Evolutionary conservation across 1,140 invertebrate genomes (phyloP).

Genomic region (Bombus pascuorum): DNA sequence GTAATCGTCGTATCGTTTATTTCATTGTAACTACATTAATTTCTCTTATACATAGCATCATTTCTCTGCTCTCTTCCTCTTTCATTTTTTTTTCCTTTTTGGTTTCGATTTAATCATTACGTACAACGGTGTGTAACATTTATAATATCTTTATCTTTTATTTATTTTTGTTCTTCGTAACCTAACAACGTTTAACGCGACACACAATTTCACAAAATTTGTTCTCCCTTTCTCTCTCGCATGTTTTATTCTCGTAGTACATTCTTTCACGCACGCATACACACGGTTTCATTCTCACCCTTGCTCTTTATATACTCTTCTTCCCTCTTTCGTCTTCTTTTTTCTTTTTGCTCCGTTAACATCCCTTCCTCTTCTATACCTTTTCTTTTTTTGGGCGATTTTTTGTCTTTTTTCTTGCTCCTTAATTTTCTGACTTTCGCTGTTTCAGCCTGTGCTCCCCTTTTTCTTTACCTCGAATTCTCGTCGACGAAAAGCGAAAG

Average conservation of each 20-base stretch:
- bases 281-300: not conserved
- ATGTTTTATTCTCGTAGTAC: not conserved
- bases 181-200: conserved; percentile 80
- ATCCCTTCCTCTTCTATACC: not conserved
- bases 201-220: conserved; percentile 67
- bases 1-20: conserved; percentile 65
- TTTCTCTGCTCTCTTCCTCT: conserved; percentile 32
- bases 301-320: not conserved
- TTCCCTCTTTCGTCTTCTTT: not conserved
- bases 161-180: conserved; percentile 62
- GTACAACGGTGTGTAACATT: conserved; percentile 80
- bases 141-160: conserved; percentile 76
- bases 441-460: not conserved
- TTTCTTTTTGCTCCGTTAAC: not conserved
- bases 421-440: not conserved
- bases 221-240: conserved; percentile 12
- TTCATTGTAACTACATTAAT: conserved; percentile 72
- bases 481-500: conserved; percentile 38
- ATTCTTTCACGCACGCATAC: not conserved
- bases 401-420: too few relatives aligned
- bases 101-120: conserved; percentile 76
- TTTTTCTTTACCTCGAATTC: not conserved
- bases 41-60: conserved; percentile 66
- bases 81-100: conserved; percentile 3
- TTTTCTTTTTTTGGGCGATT: not conserved